A percentile compares a stretch with the other conserved stretches of the same genome.
Conservation (phyloP, 2,888 invertebrate species). For the Ceramica pisi region DNA sequence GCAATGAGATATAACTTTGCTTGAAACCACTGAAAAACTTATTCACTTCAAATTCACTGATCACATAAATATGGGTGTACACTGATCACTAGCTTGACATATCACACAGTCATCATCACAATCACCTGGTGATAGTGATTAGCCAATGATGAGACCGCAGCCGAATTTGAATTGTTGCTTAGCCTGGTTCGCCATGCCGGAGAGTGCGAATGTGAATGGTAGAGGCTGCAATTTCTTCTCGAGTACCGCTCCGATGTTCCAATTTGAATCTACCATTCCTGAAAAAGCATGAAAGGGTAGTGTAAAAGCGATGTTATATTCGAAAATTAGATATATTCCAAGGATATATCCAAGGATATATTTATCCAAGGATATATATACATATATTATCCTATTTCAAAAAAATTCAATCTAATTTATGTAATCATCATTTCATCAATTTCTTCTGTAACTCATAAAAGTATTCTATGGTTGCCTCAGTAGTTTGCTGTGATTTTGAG, state of each 20-base stretch:
- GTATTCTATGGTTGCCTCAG: no score
- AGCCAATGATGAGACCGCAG: slow-evolving; percentile 98
- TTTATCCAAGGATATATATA: no score
- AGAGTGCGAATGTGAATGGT: slow-evolving; percentile 98
- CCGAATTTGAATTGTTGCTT: slow-evolving; percentile 98
- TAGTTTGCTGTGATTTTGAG: no score
- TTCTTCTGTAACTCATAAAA: no score
- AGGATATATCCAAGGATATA: no score
- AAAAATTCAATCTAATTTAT: no score
- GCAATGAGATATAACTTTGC: slow-evolving; percentile 1
- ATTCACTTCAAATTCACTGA: slow-evolving; percentile 42
- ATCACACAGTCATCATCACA: slow-evolving; percentile 64
- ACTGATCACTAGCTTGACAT: slow-evolving; percentile 68
- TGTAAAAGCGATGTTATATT: no score
- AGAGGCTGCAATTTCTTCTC: slow-evolving; percentile 98
- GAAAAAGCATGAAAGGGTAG: slow-evolving; percentile 42
- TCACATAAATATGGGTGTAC: slow-evolving; percentile 40
- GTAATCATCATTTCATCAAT: no score
- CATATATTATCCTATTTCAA: no score
- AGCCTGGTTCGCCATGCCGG: slow-evolving; percentile 97
- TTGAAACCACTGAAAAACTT: slow-evolving; percentile 21
- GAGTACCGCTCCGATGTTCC: slow-evolving; percentile 97
- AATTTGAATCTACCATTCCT: slow-evolving; percentile 98
- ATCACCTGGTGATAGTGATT: slow-evolving; percentile 69
- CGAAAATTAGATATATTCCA: no score